Conservation (phyloP, 2,888 invertebrate genomes). For the Agrotis exclamationis region DNA sequence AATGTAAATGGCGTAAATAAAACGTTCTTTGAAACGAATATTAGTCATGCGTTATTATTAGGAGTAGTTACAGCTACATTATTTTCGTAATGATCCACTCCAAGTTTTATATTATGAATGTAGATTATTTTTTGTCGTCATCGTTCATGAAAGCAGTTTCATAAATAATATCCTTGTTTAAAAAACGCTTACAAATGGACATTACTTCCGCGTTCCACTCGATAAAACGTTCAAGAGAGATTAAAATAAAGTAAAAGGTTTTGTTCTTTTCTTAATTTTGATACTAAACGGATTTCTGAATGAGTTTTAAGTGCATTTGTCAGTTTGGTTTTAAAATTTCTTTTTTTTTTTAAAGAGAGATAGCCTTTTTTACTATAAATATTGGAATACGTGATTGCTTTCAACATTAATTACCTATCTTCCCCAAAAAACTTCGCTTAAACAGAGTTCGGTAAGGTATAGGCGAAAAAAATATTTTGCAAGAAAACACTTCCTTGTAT, state of each 20-base stretch:
- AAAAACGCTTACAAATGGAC: conserved; percentile 28
- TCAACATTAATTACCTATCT: not conserved
- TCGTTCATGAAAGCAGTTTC: not conserved
- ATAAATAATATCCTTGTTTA: conserved; percentile 11
- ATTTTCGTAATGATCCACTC: not conserved
- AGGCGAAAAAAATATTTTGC: no score
- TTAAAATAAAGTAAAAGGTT: conserved; percentile 9
- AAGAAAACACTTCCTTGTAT: conserved; percentile 7
- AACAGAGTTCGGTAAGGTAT: not conserved
- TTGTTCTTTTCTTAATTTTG: conserved; percentile 4
- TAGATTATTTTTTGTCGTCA: no score
- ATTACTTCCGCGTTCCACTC: not conserved
- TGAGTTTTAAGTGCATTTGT: no score
- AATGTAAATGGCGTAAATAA: no score
- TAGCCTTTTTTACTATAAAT: no score
- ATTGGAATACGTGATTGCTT: not conserved
- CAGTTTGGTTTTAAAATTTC: not conserved
- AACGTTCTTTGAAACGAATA: not conserved
- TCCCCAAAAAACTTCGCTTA: not conserved
- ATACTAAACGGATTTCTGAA: not conserved
- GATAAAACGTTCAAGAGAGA: conserved; percentile 3
- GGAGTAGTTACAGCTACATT: not conserved
- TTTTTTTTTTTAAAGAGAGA: not conserved
- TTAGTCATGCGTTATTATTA: not conserved
- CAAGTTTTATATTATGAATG: no score